phyloP scores from a whole-genome alignment of 2,113 vertebrate genomes.

The Marmota monax region DNA sequence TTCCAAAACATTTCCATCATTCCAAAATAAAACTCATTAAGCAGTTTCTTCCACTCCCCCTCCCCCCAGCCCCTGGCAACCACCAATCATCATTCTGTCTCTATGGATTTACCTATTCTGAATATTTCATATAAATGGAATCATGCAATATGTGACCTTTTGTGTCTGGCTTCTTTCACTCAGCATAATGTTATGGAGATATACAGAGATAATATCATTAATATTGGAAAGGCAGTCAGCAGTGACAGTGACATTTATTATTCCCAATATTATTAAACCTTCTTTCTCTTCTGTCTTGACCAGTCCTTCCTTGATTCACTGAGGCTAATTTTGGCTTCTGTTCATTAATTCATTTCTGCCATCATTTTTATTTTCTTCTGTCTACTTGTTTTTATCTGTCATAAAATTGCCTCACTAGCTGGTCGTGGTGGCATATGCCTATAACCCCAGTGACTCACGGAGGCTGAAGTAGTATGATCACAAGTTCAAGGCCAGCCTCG shows the following conservation, averaged over 20 bases:
- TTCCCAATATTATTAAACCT: constrained; percentile 44
- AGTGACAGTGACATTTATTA: constrained; percentile 31
- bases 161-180: constrained; percentile 55
- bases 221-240: constrained; percentile 17
- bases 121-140: constrained; percentile 54
- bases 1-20: constrained; percentile 36
- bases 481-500: no score
- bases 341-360: constrained; percentile 29
- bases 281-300: neutral
- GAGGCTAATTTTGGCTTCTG: neutral
- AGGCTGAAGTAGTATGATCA: no score
- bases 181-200: constrained; percentile 21
- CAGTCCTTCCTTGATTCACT: neutral
- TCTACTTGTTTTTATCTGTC: neutral
- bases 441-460: no score
- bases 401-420: neutral
- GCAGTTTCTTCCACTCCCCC: constrained; percentile 26
- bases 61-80: neutral
- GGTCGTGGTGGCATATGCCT: neutral
- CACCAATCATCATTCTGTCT: constrained; percentile 40
- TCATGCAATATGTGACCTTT: constrained; percentile 25
- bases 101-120: constrained; percentile 54
- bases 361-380: neutral
- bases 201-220: neutral
- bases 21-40: constrained; percentile 56